A percentile compares a stretch with the other conserved stretches of the same genome.
Evolutionary conservation across 2,113 vertebrate genomes (phyloP).

Genomic region (Etheostoma cragini): DNA sequence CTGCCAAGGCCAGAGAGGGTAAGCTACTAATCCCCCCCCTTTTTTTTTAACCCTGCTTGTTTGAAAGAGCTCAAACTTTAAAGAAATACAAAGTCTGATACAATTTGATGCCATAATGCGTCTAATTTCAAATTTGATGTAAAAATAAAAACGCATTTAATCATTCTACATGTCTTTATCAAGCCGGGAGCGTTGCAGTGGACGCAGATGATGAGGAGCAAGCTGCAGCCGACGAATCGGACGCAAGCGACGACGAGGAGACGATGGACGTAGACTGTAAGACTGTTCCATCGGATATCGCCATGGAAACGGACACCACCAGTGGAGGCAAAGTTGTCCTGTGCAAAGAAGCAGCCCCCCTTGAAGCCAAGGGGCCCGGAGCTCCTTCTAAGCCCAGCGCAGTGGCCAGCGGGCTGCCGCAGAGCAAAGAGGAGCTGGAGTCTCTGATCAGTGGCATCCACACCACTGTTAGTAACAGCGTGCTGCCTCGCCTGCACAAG

Average conservation of each 20-base stretch:
- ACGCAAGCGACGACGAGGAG: constrained; percentile 76
- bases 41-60: too few species aligned
- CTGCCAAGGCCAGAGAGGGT: constrained; percentile 86
- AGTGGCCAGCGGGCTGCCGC: constrained; percentile 85
- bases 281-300: neutral
- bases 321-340: constrained; percentile 8
- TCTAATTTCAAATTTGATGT: neutral
- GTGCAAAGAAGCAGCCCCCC: constrained; percentile 1
- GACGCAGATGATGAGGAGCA: constrained; percentile 19
- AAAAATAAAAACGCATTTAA: neutral
- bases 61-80: neutral
- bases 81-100: neutral
- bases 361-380: neutral
- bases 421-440: constrained; percentile 88
- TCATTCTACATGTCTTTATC: neutral
- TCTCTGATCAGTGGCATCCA: constrained; percentile 89
- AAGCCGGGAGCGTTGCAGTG: constrained; percentile 45
- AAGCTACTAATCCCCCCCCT: constrained; percentile 50
- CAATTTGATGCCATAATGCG: neutral
- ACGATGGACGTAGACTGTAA: constrained; percentile 62
- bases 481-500: constrained; percentile 92
- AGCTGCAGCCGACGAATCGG: constrained; percentile 75
- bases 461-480: constrained; percentile 84
- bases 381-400: constrained; percentile 15
- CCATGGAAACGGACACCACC: constrained; percentile 77